phyloP scores from a whole-genome alignment of 23 tunicate species.

The Ciona savignyi region DNA sequence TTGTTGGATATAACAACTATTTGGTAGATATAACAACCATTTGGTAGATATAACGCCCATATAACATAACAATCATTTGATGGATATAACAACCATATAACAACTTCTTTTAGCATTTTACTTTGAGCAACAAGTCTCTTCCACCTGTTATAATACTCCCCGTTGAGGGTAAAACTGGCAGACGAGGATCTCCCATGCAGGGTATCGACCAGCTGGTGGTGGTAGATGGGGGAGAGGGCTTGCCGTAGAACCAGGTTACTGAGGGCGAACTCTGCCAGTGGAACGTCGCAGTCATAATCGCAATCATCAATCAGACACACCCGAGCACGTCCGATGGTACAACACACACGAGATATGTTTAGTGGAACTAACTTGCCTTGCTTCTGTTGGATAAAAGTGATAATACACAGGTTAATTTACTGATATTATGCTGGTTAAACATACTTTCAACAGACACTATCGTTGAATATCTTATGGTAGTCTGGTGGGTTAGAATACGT shows the following conservation, averaged over 20 bases:
- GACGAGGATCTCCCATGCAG: slow-evolving; percentile 23
- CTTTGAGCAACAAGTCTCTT: too few species aligned
- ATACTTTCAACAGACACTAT: too few species aligned
- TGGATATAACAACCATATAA: not conserved
- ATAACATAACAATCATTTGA: not conserved
- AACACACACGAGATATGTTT: slow-evolving; percentile 23
- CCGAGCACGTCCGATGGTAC: slow-evolving; percentile 38
- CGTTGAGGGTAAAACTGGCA: slow-evolving; percentile 40
- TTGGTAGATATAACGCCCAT: too few species aligned
- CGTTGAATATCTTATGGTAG: too few species aligned
- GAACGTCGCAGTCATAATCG: slow-evolving; percentile 87
- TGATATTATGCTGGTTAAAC: too few species aligned
- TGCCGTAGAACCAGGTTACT: slow-evolving; percentile 30
- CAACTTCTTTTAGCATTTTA: not conserved
- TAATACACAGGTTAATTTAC: too few species aligned
- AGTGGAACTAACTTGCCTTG: slow-evolving; percentile 15
- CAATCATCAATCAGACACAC: slow-evolving; percentile 96
- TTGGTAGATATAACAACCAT: too few species aligned
- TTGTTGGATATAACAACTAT: too few species aligned
- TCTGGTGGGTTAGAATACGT: too few species aligned
- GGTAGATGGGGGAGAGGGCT: slow-evolving; percentile 4
- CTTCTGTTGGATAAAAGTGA: not conserved
- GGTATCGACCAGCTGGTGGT: slow-evolving; percentile 5
- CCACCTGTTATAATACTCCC: slow-evolving; percentile 95
- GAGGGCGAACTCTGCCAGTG: slow-evolving; percentile 71